Percentiles rank a stretch among this genome's conserved stretches.
Evolutionary conservation across 1,140 invertebrate species (phyloP).

Genomic region (Frieseomelitta varia): DNA sequence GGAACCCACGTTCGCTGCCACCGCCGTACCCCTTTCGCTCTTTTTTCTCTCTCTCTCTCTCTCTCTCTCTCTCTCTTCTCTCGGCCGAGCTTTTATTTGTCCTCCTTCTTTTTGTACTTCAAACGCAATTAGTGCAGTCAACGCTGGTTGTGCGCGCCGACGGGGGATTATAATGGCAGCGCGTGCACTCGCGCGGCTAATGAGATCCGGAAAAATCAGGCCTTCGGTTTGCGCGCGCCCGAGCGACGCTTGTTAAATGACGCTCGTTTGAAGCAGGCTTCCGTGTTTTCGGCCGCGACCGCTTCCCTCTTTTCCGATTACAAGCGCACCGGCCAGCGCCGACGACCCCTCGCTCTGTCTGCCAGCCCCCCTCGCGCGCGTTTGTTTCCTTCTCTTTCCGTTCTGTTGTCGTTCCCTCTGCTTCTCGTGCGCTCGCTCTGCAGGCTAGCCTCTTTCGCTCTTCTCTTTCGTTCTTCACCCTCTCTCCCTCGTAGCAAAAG

Average conservation of each 20-base stretch:
- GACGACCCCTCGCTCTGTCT: not conserved
- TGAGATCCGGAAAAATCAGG: conserved; percentile 69
- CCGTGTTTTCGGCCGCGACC: conserved; percentile 58
- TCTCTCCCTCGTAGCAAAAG: not conserved
- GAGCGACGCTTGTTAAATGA: conserved; percentile 65
- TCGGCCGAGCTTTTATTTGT: conserved; percentile 48
- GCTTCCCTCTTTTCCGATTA: conserved; percentile 54
- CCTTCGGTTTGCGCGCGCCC: conserved; percentile 63
- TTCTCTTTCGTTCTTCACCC: not conserved
- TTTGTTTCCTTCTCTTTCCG: not conserved
- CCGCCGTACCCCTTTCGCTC: not conserved
- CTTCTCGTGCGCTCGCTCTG: not conserved
- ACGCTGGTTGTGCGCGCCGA: conserved; percentile 59
- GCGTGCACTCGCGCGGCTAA: conserved; percentile 65
- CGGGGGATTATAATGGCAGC: conserved; percentile 64
- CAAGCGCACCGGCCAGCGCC: conserved; percentile 31
- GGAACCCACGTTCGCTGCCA: conserved; percentile 8
- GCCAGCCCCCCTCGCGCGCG: too few relatives aligned
- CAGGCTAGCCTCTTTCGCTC: not conserved
- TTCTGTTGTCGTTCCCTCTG: not conserved
- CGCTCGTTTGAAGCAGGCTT: conserved; percentile 63
- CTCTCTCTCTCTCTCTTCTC: not conserved
- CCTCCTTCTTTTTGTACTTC: conserved; percentile 62
- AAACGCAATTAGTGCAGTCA: conserved; percentile 70
- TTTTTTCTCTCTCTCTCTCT: not conserved